Evolutionary conservation across 2,113 vertebrate genomes (phyloP), one percentile per base, ranked within the genome.

Genomic region (Montifringilla adamsi): DNA sequence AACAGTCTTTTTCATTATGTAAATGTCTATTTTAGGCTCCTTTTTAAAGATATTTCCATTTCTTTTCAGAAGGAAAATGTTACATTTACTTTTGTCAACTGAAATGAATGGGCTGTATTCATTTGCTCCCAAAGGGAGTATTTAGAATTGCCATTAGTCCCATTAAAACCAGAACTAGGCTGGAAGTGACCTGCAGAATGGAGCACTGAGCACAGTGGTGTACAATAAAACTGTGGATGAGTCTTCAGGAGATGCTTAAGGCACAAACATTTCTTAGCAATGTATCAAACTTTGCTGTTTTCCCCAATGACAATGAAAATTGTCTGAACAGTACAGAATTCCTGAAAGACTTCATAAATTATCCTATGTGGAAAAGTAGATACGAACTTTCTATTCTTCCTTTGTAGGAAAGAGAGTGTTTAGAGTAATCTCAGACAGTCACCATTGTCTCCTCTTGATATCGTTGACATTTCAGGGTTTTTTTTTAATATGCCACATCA

Each of bases 21-120:
- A 86, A 78, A 26, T 64, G 46, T 49, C 68, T 94, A 67, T 77
- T 93, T 84, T 60, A 68, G 13, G 44, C 69, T 83, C 10, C n/a
- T 80, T 93, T 94, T 43, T 0, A 30, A 73, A 56, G 12, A n/a
- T 37, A 87, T 94, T 95, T 46, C 66, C 20, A 43, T 62, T 91
- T 88, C 19, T 84, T 80, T 92, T 94, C 63, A 68, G 52, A 87
- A 81, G 83, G 68, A 94, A 94, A 95, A 86, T n/a, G 11, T 56
- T 87, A 63, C 26, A 27, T 41, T 85, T 74, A 41, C 59, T 93
- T 84, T 56, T 84, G 22, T 75, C 80, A 64, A 35, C 47, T 60
- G 35, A 72, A 39, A 55, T 55, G 49, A 94, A 84, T 41, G 31
- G 18, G 13, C 31, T 49, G 16, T 22, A 77, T 39, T 75, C 43